Evolutionary conservation across 2,113 vertebrate genomes (phyloP).

Genomic region (Bubo bubo): DNA sequence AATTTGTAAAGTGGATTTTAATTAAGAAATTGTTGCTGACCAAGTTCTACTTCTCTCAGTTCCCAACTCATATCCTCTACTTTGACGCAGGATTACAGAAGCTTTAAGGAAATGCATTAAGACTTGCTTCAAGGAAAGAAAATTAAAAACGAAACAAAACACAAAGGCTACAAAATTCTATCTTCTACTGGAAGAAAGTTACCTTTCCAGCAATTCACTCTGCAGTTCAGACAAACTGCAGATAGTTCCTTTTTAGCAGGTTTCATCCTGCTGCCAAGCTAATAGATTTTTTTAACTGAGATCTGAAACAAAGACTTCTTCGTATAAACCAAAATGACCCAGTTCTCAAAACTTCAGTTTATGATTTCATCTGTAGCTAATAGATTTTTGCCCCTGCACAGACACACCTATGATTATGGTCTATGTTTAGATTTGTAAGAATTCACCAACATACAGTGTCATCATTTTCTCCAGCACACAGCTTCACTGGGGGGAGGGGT

Average conservation of each 20-base stretch:
- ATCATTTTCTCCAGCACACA: background rate
- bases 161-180: background rate
- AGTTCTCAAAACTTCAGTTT: background rate
- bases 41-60: background rate
- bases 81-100: background rate
- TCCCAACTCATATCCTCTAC: background rate
- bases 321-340: background rate
- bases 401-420: conserved; percentile 7
- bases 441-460: background rate
- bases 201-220: background rate
- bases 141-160: background rate
- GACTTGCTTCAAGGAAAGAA: background rate
- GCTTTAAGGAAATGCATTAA: background rate
- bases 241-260: background rate
- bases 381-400: background rate
- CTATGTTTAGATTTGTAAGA: background rate
- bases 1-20: background rate
- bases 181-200: background rate
- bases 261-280: background rate
- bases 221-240: background rate
- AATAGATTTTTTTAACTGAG: conserved; percentile 5
- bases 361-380: background rate
- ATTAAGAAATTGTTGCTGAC: background rate
- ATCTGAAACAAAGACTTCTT: conserved; percentile 2
- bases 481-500: background rate